Percentiles rank a stretch among this genome's conserved stretches.
Conservation (phyloP, 2,797 vertebrate genomes). For the Orestias chungarensis region DNA sequence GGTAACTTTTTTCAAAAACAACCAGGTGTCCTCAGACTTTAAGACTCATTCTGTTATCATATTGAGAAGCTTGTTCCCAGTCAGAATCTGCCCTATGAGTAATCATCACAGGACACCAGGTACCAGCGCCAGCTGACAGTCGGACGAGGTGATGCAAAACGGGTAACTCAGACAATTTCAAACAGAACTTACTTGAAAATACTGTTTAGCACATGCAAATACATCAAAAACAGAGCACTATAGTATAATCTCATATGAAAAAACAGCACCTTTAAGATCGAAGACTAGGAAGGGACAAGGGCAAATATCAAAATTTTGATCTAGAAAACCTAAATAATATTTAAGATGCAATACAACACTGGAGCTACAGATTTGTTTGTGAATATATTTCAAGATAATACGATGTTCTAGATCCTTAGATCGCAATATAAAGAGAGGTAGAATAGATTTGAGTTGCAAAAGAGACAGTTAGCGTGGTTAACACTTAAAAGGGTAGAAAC, state of each 20-base stretch:
- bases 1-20: background rate
- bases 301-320: background rate
- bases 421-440: background rate
- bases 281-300: background rate
- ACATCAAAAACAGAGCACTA: background rate
- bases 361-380: background rate
- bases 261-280: background rate
- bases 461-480: no score
- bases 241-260: background rate
- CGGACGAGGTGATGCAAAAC: conserved; percentile 24
- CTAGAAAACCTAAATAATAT: no score
- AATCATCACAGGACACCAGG: conserved; percentile 85
- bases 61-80: conserved; percentile 63
- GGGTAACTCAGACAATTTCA: background rate
- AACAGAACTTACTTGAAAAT: background rate
- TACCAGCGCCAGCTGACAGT: conserved; percentile 18
- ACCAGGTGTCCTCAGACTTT: conserved; percentile 69
- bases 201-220: no score
- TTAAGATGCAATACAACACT: no score
- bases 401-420: background rate
- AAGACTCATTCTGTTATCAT: conserved; percentile 72
- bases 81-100: conserved; percentile 99
- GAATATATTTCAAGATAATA: background rate
- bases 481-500: no score
- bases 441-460: no score